phyloP scores from a whole-genome alignment of 2,113 vertebrate species.

The Zosterops japonicus region DNA sequence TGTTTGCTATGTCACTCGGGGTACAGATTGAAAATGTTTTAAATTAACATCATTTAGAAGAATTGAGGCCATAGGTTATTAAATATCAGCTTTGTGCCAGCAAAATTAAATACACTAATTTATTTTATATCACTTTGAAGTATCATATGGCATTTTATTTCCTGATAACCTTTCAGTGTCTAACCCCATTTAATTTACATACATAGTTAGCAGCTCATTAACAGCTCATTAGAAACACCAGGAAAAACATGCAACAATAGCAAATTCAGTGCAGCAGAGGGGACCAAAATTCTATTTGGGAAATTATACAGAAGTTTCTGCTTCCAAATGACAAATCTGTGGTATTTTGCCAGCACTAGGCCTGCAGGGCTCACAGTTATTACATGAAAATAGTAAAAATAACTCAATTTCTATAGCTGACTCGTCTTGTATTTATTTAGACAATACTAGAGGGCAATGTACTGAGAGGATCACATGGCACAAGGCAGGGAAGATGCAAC shows the following conservation, averaged over 20 bases:
- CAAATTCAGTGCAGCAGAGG: constrained; percentile 71
- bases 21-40: constrained; percentile 17
- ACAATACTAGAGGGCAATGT: constrained; percentile 20
- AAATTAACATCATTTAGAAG: constrained; percentile 40
- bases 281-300: constrained; percentile 55
- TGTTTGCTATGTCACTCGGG: neutral
- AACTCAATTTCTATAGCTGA: constrained; percentile 49
- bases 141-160: constrained; percentile 54
- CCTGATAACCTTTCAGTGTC: constrained; percentile 49
- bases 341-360: constrained; percentile 40
- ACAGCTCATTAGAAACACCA: constrained; percentile 73
- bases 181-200: constrained; percentile 75
- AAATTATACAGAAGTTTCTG: constrained; percentile 42
- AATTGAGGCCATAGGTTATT: constrained; percentile 24
- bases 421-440: constrained; percentile 46
- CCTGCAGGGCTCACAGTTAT: constrained; percentile 51
- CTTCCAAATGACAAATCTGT: constrained; percentile 46
- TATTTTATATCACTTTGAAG: constrained; percentile 45
- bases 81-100: constrained; percentile 49
- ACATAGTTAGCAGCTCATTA: constrained; percentile 79
- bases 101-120: constrained; percentile 56
- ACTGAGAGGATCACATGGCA: neutral
- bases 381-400: constrained; percentile 65
- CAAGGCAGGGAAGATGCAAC: neutral
- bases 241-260: constrained; percentile 70